Conservation (phyloP, 2,113 vertebrate species). For the Choloepus hoffmanni region DNA sequence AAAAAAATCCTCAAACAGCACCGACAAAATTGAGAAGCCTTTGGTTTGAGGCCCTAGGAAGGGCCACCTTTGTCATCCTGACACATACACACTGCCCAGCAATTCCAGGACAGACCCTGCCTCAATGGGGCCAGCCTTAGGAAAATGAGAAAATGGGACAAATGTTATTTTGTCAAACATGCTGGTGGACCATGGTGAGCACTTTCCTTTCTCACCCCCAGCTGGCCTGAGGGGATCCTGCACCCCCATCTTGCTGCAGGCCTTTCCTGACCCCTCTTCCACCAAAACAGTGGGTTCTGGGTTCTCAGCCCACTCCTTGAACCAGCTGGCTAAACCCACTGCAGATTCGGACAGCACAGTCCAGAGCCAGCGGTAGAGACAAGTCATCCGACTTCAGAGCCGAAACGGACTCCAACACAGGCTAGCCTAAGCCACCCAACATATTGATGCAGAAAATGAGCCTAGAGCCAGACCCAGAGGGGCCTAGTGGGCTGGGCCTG, state of each 20-base stretch:
- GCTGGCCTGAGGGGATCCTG: neutral
- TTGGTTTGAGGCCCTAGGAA: neutral
- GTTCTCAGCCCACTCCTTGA: neutral
- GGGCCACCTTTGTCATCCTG: neutral
- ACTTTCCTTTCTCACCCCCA: neutral
- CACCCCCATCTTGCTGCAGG: accelerated
- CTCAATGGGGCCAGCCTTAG: neutral
- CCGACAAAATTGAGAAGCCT: neutral
- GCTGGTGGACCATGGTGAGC: too few species aligned
- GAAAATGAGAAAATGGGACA: constrained; percentile 19
- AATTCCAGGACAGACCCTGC: neutral
- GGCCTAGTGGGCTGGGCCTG: neutral
- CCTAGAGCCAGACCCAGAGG: too few species aligned
- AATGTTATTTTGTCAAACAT: neutral
- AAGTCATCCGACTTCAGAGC: neutral
- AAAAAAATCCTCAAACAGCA: neutral
- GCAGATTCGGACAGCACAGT: accelerated
- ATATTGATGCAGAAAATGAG: neutral
- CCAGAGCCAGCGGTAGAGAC: neutral
- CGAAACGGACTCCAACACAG: neutral
- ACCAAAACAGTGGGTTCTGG: too few species aligned
- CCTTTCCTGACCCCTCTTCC: neutral
- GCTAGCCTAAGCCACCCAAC: neutral
- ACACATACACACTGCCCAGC: too few species aligned
- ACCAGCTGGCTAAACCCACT: neutral